Conservation (phyloP, 1,140 invertebrate species). For the Pomacea maculata region DNA sequence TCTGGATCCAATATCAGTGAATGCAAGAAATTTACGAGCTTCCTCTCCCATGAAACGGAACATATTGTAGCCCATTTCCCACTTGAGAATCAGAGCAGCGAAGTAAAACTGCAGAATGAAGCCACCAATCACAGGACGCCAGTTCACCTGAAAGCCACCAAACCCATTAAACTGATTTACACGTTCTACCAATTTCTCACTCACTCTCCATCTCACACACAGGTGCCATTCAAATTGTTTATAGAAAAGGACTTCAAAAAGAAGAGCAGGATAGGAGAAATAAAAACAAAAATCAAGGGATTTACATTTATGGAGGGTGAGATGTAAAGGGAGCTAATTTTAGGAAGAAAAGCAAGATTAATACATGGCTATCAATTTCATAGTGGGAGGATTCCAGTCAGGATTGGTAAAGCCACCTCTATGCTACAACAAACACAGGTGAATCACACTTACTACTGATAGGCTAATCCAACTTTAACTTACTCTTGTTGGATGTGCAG, state of each 20-base stretch:
- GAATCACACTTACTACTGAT: not conserved
- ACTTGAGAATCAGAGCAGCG: constrained; percentile 85
- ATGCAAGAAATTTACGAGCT: constrained; percentile 79
- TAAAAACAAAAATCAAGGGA: not conserved
- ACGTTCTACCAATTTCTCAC: not conserved
- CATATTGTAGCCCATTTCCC: constrained; percentile 78
- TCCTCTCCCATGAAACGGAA: constrained; percentile 81
- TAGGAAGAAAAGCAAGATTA: too few relatives aligned
- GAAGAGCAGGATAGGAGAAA: not conserved
- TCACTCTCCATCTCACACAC: not conserved
- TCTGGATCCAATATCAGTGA: constrained; percentile 77
- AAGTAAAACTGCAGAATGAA: constrained; percentile 85
- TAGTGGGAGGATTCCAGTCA: not conserved
- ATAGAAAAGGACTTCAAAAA: not conserved
- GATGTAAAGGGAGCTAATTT: not conserved
- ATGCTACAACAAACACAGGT: not conserved
- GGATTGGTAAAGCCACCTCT: not conserved
- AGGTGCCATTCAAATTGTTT: not conserved
- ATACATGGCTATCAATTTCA: too few relatives aligned
- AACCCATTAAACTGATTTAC: not conserved
- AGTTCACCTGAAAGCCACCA: constrained; percentile 45
- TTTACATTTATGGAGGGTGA: not conserved
- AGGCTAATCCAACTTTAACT: not conserved
- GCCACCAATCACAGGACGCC: constrained; percentile 70
- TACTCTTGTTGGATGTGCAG: constrained; percentile 51